A percentile compares a stretch with the other conserved stretches of the same genome.
phyloP scores from a whole-genome alignment of 2,113 vertebrate genomes.

The Tursiops truncatus region DNA sequence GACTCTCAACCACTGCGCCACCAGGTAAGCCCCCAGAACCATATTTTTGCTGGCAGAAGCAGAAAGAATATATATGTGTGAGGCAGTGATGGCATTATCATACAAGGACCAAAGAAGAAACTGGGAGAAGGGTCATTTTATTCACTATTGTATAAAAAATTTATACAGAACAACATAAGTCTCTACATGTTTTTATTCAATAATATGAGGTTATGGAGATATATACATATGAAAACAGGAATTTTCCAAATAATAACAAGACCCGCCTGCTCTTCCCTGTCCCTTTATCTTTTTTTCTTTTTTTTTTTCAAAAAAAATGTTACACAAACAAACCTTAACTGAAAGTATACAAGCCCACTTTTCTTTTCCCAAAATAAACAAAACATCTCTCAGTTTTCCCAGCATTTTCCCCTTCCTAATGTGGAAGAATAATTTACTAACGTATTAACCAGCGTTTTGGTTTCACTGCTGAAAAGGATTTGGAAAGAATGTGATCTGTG shows the following conservation, averaged over 20 bases:
- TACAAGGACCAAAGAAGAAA: not conserved
- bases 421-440: not conserved
- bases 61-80: not conserved
- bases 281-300: not conserved
- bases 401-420: not conserved
- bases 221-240: not conserved
- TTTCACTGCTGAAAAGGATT: not conserved
- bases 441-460: slow-evolving; percentile 1
- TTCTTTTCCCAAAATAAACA: not conserved
- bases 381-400: not conserved
- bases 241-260: not conserved
- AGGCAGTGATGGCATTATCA: not conserved
- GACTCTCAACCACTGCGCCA: too few relatives aligned
- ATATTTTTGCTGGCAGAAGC: not conserved
- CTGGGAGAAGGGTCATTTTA: not conserved
- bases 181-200: not conserved
- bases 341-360: not conserved
- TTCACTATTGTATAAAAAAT: not conserved
- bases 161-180: not conserved
- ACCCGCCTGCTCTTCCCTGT: not conserved
- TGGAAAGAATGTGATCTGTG: not conserved
- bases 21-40: not conserved
- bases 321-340: not conserved
- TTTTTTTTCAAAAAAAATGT: not conserved
- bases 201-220: not conserved